Percentiles rank a stretch among this genome's conserved stretches.
Conservation (phyloP, 2,797 vertebrate species). For the Astyanax mexicanus region DNA sequence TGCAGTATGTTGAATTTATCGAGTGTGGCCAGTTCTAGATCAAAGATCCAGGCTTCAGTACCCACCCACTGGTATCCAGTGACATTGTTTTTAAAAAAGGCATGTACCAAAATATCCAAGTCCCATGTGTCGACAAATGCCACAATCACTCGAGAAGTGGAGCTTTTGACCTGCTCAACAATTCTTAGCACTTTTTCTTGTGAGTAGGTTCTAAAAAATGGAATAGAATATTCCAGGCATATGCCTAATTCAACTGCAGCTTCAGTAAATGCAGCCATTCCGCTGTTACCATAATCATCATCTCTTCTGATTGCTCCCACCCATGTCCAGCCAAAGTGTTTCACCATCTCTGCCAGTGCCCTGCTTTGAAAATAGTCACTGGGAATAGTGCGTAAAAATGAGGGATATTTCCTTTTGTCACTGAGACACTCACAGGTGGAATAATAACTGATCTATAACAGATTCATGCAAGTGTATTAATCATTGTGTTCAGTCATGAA, state of each 20-base stretch:
- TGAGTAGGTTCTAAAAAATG: constrained; percentile 60
- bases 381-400: constrained; percentile 80
- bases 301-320: constrained; percentile 75
- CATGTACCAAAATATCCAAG: constrained; percentile 47
- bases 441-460: constrained; percentile 75
- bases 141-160: constrained; percentile 61
- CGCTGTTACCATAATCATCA: constrained; percentile 68
- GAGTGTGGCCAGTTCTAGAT: constrained; percentile 63
- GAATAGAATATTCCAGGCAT: constrained; percentile 64
- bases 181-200: constrained; percentile 59
- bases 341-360: constrained; percentile 75
- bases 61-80: constrained; percentile 78
- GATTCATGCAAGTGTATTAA: constrained; percentile 4
- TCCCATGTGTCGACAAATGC: constrained; percentile 59
- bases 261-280: constrained; percentile 61
- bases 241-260: constrained; percentile 57
- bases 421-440: constrained; percentile 78
- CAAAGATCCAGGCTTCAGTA: constrained; percentile 74
- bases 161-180: constrained; percentile 60
- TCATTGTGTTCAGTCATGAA: not conserved
- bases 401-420: constrained; percentile 74
- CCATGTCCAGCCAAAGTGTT: constrained; percentile 81
- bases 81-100: constrained; percentile 67
- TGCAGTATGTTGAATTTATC: constrained; percentile 68
- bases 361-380: constrained; percentile 79